Conservation (phyloP, 2,888 invertebrate genomes). For the Branchellion lobata region DNA sequence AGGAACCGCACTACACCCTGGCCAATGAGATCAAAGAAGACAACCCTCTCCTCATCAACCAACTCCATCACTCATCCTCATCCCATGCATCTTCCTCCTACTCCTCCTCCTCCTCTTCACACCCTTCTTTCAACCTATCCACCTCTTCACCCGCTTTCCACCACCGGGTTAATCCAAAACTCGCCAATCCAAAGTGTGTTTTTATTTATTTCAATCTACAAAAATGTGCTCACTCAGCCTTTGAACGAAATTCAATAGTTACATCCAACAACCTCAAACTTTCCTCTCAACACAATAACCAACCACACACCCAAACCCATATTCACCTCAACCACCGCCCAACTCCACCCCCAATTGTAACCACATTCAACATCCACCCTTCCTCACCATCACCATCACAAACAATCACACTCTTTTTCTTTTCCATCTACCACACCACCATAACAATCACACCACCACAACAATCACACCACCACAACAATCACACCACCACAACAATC, state of each 20-base stretch:
- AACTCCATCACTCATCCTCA: background rate
- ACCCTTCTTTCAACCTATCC: conserved; percentile 62
- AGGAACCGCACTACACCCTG: conserved; percentile 17
- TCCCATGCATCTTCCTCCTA: background rate
- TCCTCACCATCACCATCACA: no score
- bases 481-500: no score
- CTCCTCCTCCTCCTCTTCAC: background rate
- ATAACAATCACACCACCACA: no score
- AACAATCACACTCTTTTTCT: no score
- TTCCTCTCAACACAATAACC: no score
- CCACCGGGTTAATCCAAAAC: background rate
- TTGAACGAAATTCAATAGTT: no score
- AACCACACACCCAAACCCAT: conserved; percentile 5
- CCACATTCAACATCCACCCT: no score
- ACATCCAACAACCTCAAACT: background rate
- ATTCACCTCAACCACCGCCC: background rate
- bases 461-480: no score
- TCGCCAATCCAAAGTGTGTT: background rate
- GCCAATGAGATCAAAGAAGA: background rate
- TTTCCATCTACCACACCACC: no score
- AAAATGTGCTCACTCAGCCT: no score
- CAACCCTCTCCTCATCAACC: background rate
- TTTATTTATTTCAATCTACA: background rate
- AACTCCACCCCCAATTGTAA: background rate
- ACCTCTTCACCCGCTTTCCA: conserved; percentile 62